A percentile compares a stretch with the other conserved stretches of the same genome.
Conservation (phyloP, 2,888 invertebrate species). For the Zygogramma bicolorata region DNA sequence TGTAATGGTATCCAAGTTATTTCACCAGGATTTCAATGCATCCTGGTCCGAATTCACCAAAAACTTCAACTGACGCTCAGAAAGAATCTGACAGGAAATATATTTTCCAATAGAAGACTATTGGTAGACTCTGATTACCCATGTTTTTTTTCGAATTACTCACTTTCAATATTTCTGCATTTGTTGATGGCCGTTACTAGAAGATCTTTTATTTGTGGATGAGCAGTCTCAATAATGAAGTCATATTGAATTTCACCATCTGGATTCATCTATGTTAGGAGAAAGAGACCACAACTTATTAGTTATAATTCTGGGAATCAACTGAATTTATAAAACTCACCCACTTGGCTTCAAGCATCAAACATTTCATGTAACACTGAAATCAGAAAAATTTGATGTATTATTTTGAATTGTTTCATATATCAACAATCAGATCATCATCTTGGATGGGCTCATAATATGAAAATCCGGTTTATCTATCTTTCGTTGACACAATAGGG, state of each 20-base stretch:
- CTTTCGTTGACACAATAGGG: too few species aligned
- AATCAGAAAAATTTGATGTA: too few species aligned
- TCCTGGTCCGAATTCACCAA: too few species aligned
- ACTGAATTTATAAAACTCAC: slow-evolving; percentile 44
- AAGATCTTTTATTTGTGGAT: slow-evolving; percentile 54
- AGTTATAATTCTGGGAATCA: background rate
- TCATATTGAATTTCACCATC: slow-evolving; percentile 57
- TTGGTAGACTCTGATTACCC: background rate
- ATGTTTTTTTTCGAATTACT: slow-evolving; percentile 9
- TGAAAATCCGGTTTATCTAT: too few species aligned
- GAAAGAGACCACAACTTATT: background rate
- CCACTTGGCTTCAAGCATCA: slow-evolving; percentile 59
- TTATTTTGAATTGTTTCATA: too few species aligned
- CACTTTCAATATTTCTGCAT: slow-evolving; percentile 56
- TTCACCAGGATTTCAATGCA: too few species aligned
- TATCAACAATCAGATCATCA: too few species aligned
- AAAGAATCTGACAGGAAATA: too few species aligned
- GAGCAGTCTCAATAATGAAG: slow-evolving; percentile 52
- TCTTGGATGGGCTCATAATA: too few species aligned
- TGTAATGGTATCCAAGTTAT: too few species aligned
- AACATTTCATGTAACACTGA: slow-evolving; percentile 61
- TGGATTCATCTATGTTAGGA: slow-evolving; percentile 52
- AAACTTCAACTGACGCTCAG: too few species aligned
- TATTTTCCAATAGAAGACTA: slow-evolving; percentile 35
- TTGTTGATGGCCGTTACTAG: slow-evolving; percentile 53